phyloP scores from a whole-genome alignment of 1,140 invertebrate species.

The Hyphantria cunea region DNA sequence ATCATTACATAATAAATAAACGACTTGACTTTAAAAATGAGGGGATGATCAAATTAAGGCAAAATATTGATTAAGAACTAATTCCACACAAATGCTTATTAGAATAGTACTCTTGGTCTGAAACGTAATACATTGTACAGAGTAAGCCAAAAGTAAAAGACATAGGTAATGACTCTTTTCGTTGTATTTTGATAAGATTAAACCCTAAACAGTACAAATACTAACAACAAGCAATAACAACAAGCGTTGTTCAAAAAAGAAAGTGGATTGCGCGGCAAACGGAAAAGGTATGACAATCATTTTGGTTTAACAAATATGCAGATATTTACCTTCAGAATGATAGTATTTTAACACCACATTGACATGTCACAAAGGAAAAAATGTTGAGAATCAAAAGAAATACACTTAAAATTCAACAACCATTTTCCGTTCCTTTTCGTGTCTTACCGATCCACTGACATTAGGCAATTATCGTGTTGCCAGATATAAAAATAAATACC shows the following conservation, averaged over 20 bases:
- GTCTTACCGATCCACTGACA: neutral
- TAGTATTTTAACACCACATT: conserved; percentile 11
- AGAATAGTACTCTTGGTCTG: too few species aligned
- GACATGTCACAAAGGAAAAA: conserved; percentile 7
- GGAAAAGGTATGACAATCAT: neutral
- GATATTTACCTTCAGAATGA: neutral
- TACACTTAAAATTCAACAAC: conserved; percentile 8
- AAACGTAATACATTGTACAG: too few species aligned
- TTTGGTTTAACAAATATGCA: neutral
- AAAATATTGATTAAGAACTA: too few species aligned
- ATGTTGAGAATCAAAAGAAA: conserved; percentile 9
- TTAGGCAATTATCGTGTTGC: neutral
- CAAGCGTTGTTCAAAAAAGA: conserved; percentile 29
- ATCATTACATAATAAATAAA: too few species aligned
- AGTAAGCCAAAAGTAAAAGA: neutral
- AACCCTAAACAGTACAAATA: neutral
- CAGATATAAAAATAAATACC: neutral
- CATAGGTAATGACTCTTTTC: too few species aligned
- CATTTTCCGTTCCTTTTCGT: conserved; percentile 6
- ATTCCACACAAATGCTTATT: too few species aligned
- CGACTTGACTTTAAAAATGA: too few species aligned
- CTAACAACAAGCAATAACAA: conserved; percentile 29
- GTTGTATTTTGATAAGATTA: too few species aligned
- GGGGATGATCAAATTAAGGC: too few species aligned
- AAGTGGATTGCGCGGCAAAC: conserved; percentile 53